Conservation (phyloP, 2,113 vertebrate genomes). For the Tursiops truncatus region DNA sequence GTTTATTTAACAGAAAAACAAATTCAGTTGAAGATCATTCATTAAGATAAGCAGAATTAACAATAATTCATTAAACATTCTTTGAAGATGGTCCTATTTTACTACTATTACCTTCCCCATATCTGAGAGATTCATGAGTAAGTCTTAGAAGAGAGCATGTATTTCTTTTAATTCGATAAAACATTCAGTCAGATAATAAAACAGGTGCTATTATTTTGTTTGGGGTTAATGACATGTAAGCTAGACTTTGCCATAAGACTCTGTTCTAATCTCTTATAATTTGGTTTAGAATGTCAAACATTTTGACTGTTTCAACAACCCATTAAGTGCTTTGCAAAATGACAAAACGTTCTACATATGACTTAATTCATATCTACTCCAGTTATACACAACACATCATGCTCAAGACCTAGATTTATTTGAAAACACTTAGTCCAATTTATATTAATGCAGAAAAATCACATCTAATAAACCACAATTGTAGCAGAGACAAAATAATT, state of each 20-base stretch:
- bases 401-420: conserved; percentile 87
- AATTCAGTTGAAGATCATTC: not conserved
- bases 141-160: not conserved
- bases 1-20: conserved; percentile 54
- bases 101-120: not conserved
- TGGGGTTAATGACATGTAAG: not conserved
- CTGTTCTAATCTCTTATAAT: not conserved
- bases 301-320: not conserved
- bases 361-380: conserved; percentile 59
- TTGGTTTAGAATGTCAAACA: conserved; percentile 35
- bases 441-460: conserved; percentile 84
- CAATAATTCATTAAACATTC: not conserved
- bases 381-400: conserved; percentile 81
- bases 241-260: not conserved
- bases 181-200: not conserved
- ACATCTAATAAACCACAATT: conserved; percentile 81
- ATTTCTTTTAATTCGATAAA: not conserved
- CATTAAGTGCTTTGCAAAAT: conserved; percentile 28
- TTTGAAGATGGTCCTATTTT: not conserved
- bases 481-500: conserved; percentile 80
- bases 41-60: conserved; percentile 30
- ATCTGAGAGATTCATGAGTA: not conserved
- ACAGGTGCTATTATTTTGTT: not conserved
- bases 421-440: conserved; percentile 87
- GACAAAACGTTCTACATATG: conserved; percentile 7